Base-by-base conservation (phyloP, 1,140 invertebrate genomes). In the Kradibia gibbosae region DNA sequence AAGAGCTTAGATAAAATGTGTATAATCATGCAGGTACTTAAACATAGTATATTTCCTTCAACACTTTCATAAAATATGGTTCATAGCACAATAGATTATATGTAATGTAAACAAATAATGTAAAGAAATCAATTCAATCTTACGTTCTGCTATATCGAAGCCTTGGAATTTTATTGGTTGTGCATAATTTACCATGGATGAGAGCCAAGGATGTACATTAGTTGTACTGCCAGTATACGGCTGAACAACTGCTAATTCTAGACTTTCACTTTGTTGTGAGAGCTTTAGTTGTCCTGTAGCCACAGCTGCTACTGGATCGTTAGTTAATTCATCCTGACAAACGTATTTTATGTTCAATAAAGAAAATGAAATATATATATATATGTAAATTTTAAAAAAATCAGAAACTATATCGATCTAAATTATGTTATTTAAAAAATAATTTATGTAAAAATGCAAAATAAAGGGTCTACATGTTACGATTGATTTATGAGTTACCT, bases 111-210 rank as follows among this genome's bases (percentile, higher is more conserved):
- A n/a, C 11, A 25, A 57, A 13, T 7, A 60, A 11, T 60, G 31
- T 20, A 72, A 34, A 8, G 11, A 73, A 36, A 50, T 50, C 22
- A 34, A 73, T 31, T 53, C 1, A 25, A 77, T 91, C 93, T 93
- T 93, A 99, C 98, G 94, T 91, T 99, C 98, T 17, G 99, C 98
- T 83, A 97, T 94, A 89, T 99, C 98, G 91, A 99, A 99, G 85
- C 98, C 97, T 89, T 97, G 96, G 92, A 99, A 99, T 92, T 99
- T 99, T 87, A 99, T 96, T 3, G 99, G 99, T 92, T 99, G 98
- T 78, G 98, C 98, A 93, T 99, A 99, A 93, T 99, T 99, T 86
- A 99, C 96, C 95, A 99, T 96, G 55, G 98, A 98, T 39, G 98
- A 99, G 2, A 99, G 93, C 94, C 97, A 98, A 25, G 99, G 99